Conservation (phyloP, 2,113 vertebrate species). For the Macquaria australasica region DNA sequence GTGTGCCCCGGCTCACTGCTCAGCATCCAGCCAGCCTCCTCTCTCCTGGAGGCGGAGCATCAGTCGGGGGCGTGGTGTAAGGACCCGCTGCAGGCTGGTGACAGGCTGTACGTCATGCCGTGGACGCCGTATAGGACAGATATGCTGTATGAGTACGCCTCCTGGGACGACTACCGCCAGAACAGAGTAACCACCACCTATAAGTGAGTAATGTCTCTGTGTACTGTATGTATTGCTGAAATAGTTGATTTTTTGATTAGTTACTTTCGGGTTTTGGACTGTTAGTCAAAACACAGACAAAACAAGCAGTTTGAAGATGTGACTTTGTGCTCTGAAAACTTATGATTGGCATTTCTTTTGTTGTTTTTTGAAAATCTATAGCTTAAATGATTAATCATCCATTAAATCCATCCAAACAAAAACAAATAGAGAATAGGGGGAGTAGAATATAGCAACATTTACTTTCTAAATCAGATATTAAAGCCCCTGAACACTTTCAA, state of each 20-base stretch:
- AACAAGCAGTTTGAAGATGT: neutral
- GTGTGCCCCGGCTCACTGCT: conserved; percentile 94
- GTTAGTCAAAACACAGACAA: neutral
- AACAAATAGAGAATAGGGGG: too few species aligned
- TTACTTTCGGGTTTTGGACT: neutral
- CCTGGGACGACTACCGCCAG: conserved; percentile 92
- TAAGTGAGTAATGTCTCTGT: conserved; percentile 79
- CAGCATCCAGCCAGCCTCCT: conserved; percentile 89
- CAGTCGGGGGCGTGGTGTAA: conserved; percentile 97
- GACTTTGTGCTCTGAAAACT: neutral
- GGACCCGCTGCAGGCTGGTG: conserved; percentile 94
- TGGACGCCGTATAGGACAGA: conserved; percentile 96
- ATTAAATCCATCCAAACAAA: neutral
- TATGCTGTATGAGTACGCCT: conserved; percentile 92
- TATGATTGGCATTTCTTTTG: neutral
- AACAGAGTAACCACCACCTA: conserved; percentile 93
- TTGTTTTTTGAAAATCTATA: neutral
- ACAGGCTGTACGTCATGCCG: conserved; percentile 96
- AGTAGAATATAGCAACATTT: conserved; percentile 5
- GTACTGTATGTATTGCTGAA: neutral
- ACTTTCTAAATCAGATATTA: neutral
- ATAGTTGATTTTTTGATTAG: neutral
- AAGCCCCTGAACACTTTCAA: neutral
- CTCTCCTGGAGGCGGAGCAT: conserved; percentile 92
- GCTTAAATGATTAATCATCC: neutral